These are phyloP conservation scores for Ceratosolen solmsi DNA, from an alignment of 1,140 invertebrate species.

Conservation along the genomic window DNA sequence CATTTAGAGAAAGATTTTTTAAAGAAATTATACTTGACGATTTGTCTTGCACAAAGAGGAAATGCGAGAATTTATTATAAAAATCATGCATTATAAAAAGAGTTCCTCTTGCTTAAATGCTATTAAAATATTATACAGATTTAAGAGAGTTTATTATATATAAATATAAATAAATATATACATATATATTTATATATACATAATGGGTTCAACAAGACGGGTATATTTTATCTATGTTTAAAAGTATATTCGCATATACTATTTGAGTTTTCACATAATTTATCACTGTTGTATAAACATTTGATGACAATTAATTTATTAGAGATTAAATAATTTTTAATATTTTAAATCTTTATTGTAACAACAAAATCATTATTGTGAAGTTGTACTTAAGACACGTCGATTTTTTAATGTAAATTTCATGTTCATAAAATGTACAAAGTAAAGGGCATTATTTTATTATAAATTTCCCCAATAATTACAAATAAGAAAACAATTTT, in stretches of 20 bases:
- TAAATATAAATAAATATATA: not conserved
- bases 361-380: constrained; percentile 35
- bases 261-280: constrained; percentile 49
- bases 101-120: constrained; percentile 32
- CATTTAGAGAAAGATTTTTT: constrained; percentile 33
- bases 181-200: not conserved
- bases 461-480: constrained; percentile 14
- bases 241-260: constrained; percentile 14
- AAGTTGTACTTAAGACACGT: constrained; percentile 48
- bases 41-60: constrained; percentile 32
- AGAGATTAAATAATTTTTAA: constrained; percentile 39
- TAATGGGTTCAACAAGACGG: constrained; percentile 18
- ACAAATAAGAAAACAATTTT: not conserved
- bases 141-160: constrained; percentile 31
- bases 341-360: constrained; percentile 50
- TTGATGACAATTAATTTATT: constrained; percentile 40
- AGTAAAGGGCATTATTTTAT: constrained; percentile 40
- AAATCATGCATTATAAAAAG: constrained; percentile 22
- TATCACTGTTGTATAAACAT: constrained; percentile 50
- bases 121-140: constrained; percentile 30
- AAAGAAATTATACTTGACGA: constrained; percentile 15
- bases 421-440: constrained; percentile 50
- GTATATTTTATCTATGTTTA: constrained; percentile 48
- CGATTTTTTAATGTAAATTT: constrained; percentile 50
- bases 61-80: constrained; percentile 29